A percentile compares a stretch with the other conserved stretches of the same genome.
Conservation (phyloP, 1,140 invertebrate species). For the Formica exsecta region DNA sequence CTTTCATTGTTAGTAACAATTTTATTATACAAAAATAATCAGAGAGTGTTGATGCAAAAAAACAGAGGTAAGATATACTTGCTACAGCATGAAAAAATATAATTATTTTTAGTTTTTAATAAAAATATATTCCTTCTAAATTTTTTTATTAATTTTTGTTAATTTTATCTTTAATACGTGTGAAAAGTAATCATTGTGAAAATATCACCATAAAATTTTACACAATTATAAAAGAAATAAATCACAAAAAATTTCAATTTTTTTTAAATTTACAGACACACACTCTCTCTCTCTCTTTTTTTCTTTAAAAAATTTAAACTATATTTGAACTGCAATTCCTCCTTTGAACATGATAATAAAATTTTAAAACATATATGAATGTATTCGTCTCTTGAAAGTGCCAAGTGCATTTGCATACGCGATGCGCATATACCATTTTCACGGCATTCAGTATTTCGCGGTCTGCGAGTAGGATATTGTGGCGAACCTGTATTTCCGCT, state of each 20-base stretch:
- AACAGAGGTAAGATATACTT: background rate
- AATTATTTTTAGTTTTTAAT: background rate
- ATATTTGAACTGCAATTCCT: background rate
- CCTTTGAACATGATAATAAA: background rate
- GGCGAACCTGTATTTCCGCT: background rate
- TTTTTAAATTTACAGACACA: background rate
- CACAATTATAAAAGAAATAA: background rate
- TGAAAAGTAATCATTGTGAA: background rate
- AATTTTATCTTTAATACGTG: background rate
- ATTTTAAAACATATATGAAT: constrained; percentile 23
- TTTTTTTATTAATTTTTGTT: background rate
- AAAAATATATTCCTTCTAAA: background rate
- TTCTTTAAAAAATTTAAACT: background rate
- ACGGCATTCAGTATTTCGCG: constrained; percentile 25
- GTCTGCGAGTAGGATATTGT: background rate
- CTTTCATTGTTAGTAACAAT: background rate
- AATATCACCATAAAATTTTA: background rate
- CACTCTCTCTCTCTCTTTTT: too few species aligned
- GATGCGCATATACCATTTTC: background rate
- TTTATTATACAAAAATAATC: background rate
- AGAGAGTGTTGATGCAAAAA: background rate
- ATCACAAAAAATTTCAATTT: background rate
- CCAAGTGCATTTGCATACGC: constrained; percentile 33
- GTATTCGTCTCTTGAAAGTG: background rate
- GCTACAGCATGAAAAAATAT: background rate